These are phyloP conservation scores for Lycodopsis pacificus DNA, from an alignment of 2,797 vertebrate species.

Conservation along the genomic window DNA sequence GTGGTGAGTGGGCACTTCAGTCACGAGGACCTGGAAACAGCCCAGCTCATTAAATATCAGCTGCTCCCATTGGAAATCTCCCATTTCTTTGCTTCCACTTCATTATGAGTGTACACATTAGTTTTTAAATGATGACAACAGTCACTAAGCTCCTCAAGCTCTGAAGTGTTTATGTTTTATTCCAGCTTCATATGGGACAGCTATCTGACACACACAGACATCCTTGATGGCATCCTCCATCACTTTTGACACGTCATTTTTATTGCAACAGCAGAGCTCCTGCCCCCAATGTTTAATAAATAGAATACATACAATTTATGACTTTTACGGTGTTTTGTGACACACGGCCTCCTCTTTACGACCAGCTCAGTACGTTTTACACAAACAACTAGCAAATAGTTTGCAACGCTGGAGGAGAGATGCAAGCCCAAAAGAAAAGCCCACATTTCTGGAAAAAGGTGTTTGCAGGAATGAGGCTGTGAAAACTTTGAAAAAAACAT, in stretches of 20 bases:
- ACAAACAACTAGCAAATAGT: too few relatives aligned
- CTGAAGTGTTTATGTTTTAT: not conserved
- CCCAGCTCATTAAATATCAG: constrained; percentile 53
- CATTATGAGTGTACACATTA: constrained; percentile 19
- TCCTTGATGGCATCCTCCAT: constrained; percentile 23
- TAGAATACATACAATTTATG: not conserved
- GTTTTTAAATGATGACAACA: constrained; percentile 13
- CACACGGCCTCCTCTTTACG: not conserved
- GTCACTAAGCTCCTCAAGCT: not conserved
- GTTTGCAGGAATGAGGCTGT: too few relatives aligned
- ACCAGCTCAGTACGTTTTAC: not conserved
- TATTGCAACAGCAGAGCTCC: constrained; percentile 4
- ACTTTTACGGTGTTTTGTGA: not conserved
- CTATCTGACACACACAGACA: not conserved
- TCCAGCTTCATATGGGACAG: not conserved
- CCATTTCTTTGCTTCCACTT: constrained; percentile 17
- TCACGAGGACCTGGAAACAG: constrained; percentile 21
- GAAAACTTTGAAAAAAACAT: too few relatives aligned
- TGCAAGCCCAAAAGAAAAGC: too few relatives aligned
- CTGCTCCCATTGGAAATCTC: constrained; percentile 31
- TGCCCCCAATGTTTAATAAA: not conserved
- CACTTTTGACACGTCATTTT: constrained; percentile 18
- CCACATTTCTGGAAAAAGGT: too few relatives aligned
- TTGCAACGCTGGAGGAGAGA: too few relatives aligned
- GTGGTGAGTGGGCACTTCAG: constrained; percentile 28